Percentiles rank a stretch among this genome's conserved stretches.
These are phyloP conservation scores for Acipenser ruthenus DNA, from an alignment of 2,797 vertebrate genomes.

Conservation along the genomic window DNA sequence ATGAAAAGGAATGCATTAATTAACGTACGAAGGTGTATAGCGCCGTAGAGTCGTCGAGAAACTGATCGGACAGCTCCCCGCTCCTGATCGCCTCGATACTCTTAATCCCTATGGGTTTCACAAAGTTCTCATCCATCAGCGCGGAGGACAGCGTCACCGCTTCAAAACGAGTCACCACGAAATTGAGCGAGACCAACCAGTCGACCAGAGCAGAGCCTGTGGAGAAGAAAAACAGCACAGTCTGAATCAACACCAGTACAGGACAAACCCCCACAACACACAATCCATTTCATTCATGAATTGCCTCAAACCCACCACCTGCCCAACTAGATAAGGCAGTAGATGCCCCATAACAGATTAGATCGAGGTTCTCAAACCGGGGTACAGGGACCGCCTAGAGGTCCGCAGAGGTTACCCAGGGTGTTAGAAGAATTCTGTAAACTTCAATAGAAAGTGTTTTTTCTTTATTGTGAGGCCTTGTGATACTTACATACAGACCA, in stretches of 20 bases:
- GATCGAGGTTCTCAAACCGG: too few relatives aligned
- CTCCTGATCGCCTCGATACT: conserved; percentile 68
- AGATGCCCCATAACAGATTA: too few relatives aligned
- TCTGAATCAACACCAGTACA: neutral
- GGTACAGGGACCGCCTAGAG: too few relatives aligned
- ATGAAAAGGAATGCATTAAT: neutral
- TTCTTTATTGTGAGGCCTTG: too few relatives aligned
- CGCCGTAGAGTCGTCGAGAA: conserved; percentile 84
- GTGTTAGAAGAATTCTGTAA: too few relatives aligned
- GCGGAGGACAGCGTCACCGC: conserved; percentile 77
- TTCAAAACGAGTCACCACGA: conserved; percentile 70
- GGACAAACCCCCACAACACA: neutral
- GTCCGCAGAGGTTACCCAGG: too few relatives aligned
- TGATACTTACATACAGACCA: too few relatives aligned
- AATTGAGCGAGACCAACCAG: conserved; percentile 81
- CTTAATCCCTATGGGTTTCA: conserved; percentile 66
- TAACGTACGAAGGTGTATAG: conserved; percentile 77
- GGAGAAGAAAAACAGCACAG: conserved; percentile 14
- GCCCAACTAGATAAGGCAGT: too few relatives aligned
- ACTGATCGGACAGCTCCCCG: conserved; percentile 67
- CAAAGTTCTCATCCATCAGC: conserved; percentile 79
- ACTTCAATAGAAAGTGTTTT: too few relatives aligned
- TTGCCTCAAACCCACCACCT: too few relatives aligned
- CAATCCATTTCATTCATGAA: too few relatives aligned
- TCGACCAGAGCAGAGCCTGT: conserved; percentile 83